Evolutionary conservation across 2,113 vertebrate genomes (phyloP).

Genomic region (Chunga burmeisteri): DNA sequence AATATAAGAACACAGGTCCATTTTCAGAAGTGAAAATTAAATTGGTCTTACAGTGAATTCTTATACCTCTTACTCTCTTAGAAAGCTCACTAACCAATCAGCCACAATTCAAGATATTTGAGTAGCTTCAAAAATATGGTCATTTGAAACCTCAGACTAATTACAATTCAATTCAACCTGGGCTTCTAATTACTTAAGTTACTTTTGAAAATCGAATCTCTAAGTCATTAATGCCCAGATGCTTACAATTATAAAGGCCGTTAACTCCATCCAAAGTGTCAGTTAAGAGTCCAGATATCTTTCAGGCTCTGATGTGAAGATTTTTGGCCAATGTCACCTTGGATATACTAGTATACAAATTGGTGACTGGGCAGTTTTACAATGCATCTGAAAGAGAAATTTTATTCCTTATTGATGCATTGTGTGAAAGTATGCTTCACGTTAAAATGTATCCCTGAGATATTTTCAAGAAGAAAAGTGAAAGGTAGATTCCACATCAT

Average conservation of each 20-base stretch:
- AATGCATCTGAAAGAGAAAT: not conserved
- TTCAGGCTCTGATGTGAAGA: not conserved
- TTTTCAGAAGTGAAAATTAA: not conserved
- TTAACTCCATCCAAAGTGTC: not conserved
- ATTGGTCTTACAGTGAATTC: not conserved
- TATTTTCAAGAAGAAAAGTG: not conserved
- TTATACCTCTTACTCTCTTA: not conserved
- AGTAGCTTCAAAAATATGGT: not conserved
- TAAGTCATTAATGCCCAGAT: not conserved
- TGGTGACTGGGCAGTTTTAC: not conserved
- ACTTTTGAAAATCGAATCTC: conserved; percentile 4
- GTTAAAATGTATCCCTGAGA: not conserved
- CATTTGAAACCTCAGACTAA: not conserved
- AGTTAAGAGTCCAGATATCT: not conserved
- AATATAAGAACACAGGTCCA: not conserved
- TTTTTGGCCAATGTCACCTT: not conserved
- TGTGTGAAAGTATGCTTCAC: not conserved
- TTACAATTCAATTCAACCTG: not conserved
- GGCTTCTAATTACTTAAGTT: conserved; percentile 6
- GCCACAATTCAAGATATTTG: not conserved
- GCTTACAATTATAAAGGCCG: not conserved
- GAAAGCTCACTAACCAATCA: not conserved
- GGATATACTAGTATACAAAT: not conserved
- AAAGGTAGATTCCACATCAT: not conserved
- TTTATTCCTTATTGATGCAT: not conserved